Percentiles rank a stretch among this genome's conserved stretches.
These are phyloP conservation scores for Cryptosula pallasiana DNA, from an alignment of 2,888 invertebrate species.

Conservation along the genomic window DNA sequence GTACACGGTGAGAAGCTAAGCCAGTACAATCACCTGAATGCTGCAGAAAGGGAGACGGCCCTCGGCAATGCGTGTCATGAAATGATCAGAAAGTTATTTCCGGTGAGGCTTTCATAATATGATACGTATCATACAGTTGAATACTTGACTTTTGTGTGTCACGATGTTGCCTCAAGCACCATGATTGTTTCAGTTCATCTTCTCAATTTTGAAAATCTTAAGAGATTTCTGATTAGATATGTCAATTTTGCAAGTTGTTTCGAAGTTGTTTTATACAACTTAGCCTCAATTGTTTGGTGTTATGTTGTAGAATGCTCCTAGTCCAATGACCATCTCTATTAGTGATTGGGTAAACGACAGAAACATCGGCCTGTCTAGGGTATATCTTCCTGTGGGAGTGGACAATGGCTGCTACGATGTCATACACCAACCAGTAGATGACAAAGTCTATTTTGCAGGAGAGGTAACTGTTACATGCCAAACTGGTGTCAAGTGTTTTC, in stretches of 20 bases:
- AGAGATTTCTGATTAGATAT: no score
- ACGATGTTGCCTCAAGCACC: no score
- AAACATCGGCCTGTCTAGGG: constrained; percentile 53
- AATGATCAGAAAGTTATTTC: neutral
- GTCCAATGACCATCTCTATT: constrained; percentile 50
- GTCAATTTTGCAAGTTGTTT: no score
- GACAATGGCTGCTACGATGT: constrained; percentile 50
- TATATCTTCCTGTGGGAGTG: constrained; percentile 53
- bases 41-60: neutral
- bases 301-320: constrained; percentile 46
- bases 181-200: no score
- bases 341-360: constrained; percentile 53
- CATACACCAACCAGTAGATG: constrained; percentile 49
- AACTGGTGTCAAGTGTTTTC: no score
- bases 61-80: neutral
- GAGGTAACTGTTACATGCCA: no score
- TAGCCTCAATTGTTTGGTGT: no score
- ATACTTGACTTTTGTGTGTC: no score
- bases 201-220: no score
- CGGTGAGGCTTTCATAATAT: neutral
- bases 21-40: neutral
- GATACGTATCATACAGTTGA: no score
- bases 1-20: neutral
- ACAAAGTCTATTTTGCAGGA: constrained; percentile 55
- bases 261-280: no score